Base-by-base conservation (phyloP, 2,888 invertebrate genomes). In the Dicyrtomina minuta region DNA sequence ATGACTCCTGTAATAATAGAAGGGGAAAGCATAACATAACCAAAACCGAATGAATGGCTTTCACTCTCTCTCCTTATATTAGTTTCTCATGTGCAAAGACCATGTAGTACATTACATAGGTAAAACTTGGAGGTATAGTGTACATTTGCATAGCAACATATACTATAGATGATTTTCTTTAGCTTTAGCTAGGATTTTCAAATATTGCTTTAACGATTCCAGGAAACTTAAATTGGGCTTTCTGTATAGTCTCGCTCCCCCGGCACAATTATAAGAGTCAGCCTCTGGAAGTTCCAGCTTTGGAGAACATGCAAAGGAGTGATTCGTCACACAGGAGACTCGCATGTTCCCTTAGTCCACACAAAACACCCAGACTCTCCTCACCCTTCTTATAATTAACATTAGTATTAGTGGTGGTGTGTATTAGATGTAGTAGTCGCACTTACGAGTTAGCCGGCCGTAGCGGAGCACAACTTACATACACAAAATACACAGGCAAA, bases 251-350 rank as follows among this genome's bases (percentile, higher is more conserved):
- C 22, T 39, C 12, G 22, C 17, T 61, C 3, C 61, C 26, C 61
- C 61, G 61, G 46, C 49, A 49, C 46, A 46, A 61, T 44, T 61
- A 61, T 46, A 46, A 61, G 17, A 27, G 24, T 60, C 41, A 24
- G 41, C 20, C 20, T 10, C 24, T 44, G 26, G n/a, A n/a, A 46
- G 26, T 15, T 24, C 46, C 46, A 46, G 46, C 61, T 61, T 27
- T n/a, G 60, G 39, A 39, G 17, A 46, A 61, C 61, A 61, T 61
- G 61, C 61, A 61, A 61, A 61, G 24, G 26, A 61, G 49, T 49
- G 61, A 61, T 61, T 61, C 61, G 61, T 61, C 61, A 61, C 61
- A 61, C 41, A 27, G 43, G 43, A 24, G 58, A 15, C 58, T 58
- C 58, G 58, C 46, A 46, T 61, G 61, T 61, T 61, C 61, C 43